Base-by-base conservation (phyloP, 2,888 invertebrate species). In the Lasiommata megera region DNA sequence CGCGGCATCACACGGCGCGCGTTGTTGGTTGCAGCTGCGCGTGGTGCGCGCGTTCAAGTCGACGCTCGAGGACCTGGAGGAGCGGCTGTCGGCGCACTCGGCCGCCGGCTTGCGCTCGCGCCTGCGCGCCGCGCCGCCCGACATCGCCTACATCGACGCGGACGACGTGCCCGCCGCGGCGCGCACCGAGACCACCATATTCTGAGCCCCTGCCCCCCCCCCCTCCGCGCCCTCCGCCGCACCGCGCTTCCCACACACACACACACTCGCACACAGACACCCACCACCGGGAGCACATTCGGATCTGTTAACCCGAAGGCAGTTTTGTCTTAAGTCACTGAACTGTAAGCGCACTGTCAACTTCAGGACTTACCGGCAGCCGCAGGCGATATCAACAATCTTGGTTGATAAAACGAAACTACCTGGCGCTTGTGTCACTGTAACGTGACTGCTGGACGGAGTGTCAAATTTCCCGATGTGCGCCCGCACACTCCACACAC, bases 21-120 rank as follows among this genome's bases (percentile, higher is more conserved):
- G 66, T 67, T 73, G 72, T 73, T 79, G 93, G 94, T 97, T 96
- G 94, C 98, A 99, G 99, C 96, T 99, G 93, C 97, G 99, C 93
- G 99, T 99, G 93, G 98, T 99, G 93, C 97, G 98, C 93, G 99
- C 99, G 89, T 99, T 99, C 97, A 98, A 97, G 94, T 98, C 98
- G 82, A 98, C 96, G 85, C 94, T 99, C 94, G 99, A 99, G 95
- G 99, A 99, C 93, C 93, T 99, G 93, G 99, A 98, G 93, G 99
- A 99, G 93, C 96, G 98, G 80, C 97, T 99, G 91, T 98, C 98
- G 90, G 95, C 98, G 92, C 98, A 98, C 95, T 98, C 98, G 93
- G 95, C 97, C 91, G 97, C 97, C 92, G 97, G 96, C 88, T 95
- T 96, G 92, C 96, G 96, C 93, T 95, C 95, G 92, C 94, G 95